Conservation (phyloP, 2,113 vertebrate species). For the Labrus mixtus region DNA sequence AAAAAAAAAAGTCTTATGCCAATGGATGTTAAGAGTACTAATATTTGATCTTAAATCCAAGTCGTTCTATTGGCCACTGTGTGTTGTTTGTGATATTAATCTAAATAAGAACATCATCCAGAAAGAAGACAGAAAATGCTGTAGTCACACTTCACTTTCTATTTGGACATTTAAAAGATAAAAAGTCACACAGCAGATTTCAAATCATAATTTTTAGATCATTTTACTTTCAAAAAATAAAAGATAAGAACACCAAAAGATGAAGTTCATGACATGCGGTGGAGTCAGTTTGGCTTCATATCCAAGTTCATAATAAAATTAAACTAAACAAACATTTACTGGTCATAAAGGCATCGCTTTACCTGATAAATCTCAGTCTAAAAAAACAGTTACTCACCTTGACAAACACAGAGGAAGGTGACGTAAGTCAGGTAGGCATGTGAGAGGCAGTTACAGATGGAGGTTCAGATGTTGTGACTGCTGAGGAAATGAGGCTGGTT, state of each 20-base stretch:
- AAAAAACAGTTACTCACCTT: slow-evolving; percentile 57
- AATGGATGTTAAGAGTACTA: no score
- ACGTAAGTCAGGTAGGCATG: not conserved
- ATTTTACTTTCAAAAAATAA: not conserved
- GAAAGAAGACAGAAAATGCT: no score
- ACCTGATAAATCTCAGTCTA: not conserved
- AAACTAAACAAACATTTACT: no score
- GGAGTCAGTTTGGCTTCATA: no score
- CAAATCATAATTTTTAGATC: not conserved
- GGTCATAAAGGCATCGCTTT: not conserved
- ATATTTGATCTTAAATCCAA: no score
- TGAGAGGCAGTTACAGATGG: slow-evolving; percentile 24
- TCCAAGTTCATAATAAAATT: not conserved
- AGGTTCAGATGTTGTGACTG: slow-evolving; percentile 25
- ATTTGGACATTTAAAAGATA: not conserved
- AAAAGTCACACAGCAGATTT: not conserved
- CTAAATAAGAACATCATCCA: no score
- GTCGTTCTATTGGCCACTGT: no score
- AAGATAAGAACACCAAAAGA: not conserved
- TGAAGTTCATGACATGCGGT: not conserved
- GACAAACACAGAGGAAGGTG: not conserved
- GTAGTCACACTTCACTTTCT: not conserved
- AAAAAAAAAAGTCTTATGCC: no score
- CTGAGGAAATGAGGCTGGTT: slow-evolving; percentile 40
- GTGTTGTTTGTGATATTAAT: no score